Conservation (phyloP, 2,113 vertebrate species). For the Mustela nigripes region DNA sequence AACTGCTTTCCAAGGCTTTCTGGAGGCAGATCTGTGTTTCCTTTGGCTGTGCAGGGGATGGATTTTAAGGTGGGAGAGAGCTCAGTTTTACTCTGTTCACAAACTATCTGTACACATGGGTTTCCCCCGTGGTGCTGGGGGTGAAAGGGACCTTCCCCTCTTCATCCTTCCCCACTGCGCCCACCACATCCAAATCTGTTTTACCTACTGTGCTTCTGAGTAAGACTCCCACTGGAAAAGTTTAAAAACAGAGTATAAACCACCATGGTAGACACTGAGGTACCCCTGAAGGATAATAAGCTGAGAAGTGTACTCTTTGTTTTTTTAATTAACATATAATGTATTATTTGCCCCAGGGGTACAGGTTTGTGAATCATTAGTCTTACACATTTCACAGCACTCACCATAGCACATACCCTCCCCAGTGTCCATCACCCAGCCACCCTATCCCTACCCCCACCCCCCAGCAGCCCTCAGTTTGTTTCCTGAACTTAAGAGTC, state of each 20-base stretch:
- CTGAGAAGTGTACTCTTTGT: too few relatives aligned
- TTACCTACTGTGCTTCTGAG: background rate
- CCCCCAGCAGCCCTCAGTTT: too few relatives aligned
- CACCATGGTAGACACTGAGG: background rate
- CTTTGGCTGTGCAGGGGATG: background rate
- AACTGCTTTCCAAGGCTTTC: background rate
- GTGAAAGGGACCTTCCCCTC: background rate
- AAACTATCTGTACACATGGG: background rate
- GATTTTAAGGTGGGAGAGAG: background rate
- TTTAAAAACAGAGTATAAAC: background rate
- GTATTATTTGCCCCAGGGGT: too few relatives aligned
- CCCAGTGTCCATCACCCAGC: too few relatives aligned
- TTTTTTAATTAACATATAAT: too few relatives aligned
- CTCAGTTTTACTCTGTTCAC: background rate
- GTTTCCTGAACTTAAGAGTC: too few relatives aligned
- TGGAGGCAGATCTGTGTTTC: background rate
- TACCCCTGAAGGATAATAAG: background rate
- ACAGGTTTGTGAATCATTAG: too few relatives aligned
- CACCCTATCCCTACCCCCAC: too few relatives aligned
- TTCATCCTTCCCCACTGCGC: background rate
- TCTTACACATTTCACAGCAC: too few relatives aligned
- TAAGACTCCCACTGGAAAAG: background rate
- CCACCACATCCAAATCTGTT: background rate
- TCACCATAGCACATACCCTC: too few relatives aligned
- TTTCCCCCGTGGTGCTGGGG: background rate